Conservation (phyloP, 2,888 invertebrate species). For the Eumacrocentrus americanus region DNA sequence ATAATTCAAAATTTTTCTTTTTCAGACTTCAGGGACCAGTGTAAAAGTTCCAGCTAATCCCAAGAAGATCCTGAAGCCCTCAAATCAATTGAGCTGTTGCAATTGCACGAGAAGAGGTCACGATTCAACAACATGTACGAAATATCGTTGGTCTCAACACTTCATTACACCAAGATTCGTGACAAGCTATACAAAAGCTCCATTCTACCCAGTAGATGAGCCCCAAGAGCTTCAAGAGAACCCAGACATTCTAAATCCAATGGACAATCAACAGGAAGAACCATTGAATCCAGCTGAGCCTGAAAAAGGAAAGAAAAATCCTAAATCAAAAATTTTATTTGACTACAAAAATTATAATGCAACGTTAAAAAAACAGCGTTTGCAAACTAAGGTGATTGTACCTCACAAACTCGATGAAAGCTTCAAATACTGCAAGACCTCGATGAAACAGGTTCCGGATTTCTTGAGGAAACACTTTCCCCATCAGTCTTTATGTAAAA, state of each 20-base stretch:
- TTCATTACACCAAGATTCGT: conserved; percentile 50
- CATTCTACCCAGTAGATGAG: conserved; percentile 18
- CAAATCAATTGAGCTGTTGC: conserved; percentile 58
- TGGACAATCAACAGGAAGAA: too few relatives aligned
- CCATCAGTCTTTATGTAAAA: background rate
- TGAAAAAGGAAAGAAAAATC: too few relatives aligned
- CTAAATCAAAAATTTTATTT: too few relatives aligned
- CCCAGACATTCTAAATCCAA: too few relatives aligned
- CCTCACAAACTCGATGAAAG: too few relatives aligned
- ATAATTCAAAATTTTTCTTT: conserved; percentile 24
- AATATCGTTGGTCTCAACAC: conserved; percentile 52
- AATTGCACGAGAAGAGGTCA: conserved; percentile 62
- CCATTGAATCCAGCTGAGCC: too few relatives aligned
- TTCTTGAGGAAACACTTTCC: background rate
- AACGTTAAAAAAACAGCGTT: too few relatives aligned
- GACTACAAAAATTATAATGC: too few relatives aligned
- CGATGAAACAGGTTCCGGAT: too few relatives aligned
- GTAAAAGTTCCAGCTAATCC: conserved; percentile 47
- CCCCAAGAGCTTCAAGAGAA: too few relatives aligned
- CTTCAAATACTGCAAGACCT: too few relatives aligned
- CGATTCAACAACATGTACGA: conserved; percentile 47
- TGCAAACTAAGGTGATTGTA: too few relatives aligned
- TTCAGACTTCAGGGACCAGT: conserved; percentile 49
- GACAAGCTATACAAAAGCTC: conserved; percentile 43
- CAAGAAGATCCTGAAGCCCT: conserved; percentile 50